Evolutionary conservation across 2,797 vertebrate species (phyloP), one percentile per base, ranked within the genome.

Genomic region (Gymnoscopelus braueri): DNA sequence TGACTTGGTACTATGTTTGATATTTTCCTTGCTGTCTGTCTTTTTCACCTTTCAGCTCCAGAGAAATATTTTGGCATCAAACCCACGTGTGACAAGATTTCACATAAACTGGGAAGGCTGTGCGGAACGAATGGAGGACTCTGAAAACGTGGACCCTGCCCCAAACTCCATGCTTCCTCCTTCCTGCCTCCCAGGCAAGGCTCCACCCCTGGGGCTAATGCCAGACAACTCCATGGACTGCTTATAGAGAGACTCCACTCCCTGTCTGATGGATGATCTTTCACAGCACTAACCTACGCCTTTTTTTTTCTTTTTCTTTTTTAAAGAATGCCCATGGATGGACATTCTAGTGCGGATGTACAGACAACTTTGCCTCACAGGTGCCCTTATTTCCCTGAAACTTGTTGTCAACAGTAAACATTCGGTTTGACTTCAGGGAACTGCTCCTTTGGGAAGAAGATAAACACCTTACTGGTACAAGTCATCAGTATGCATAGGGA

Each of bases 191-290:
- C 94, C 94, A 1, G 88, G 94, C 49, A 98, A 97, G 86, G 89
- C 90, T 35, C 92, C 91, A 13, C 91, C 94, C 14, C 82, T 96
- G 10, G 91, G 93, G 26, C 77, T 96, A 52, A 88, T 96, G 59
- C 95, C 96, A 3, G 96, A 98, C 72, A 98, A 97, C 85, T 97
- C 96, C 13, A 97, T 98, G 96, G 96, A 98, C 89, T 97, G 94
- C 86, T 91, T 97, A 88, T 97, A 95, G 80, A 95, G 80, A 89
- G 57, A 68, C 9, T 4, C 15, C 39, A 1, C 39, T 35, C 32
- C 32, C 11, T 29, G 6, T 6, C 11, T 57, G 29, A 56, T 63
- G 67, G 62, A 71, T 71, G 75, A 77, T 29, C 11, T 74, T 56
- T 78, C 19, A 55, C 47, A 72, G 57, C 75, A 82, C 26, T 26